A percentile compares a stretch with the other conserved stretches of the same genome.
Conservation (phyloP, 2,888 invertebrate species). For the Zaprionus obscuricornis region DNA sequence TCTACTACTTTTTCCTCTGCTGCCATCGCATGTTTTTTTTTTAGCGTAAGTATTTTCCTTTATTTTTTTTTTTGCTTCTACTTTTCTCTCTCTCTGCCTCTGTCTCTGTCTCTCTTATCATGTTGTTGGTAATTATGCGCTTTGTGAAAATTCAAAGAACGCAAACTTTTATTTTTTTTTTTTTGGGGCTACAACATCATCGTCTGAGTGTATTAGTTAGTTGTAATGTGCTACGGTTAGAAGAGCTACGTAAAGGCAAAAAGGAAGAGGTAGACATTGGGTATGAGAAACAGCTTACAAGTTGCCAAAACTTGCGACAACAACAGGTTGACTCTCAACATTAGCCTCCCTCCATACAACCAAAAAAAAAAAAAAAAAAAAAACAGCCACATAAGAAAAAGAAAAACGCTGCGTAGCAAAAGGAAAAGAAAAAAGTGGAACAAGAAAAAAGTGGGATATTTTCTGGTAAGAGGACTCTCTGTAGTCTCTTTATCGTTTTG, state of each 20-base stretch:
- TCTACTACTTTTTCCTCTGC: slow-evolving; percentile 9
- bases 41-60: slow-evolving; percentile 1
- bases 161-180: slow-evolving; percentile 66
- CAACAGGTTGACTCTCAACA: slow-evolving; percentile 44
- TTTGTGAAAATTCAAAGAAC: slow-evolving; percentile 67
- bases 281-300: slow-evolving; percentile 46
- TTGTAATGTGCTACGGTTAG: slow-evolving; percentile 69
- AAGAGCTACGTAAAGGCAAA: slow-evolving; percentile 1
- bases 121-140: slow-evolving; percentile 76
- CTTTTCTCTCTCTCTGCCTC: neutral
- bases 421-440: too few species aligned
- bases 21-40: slow-evolving; percentile 12
- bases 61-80: slow-evolving; percentile 7
- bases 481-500: slow-evolving; percentile 14
- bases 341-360: slow-evolving; percentile 19
- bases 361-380: neutral
- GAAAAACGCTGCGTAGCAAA: too few species aligned
- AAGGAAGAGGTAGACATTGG: too few species aligned
- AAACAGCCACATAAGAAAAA: too few species aligned
- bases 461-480: too few species aligned
- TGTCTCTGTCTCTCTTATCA: slow-evolving; percentile 43
- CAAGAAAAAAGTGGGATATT: too few species aligned
- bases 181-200: slow-evolving; percentile 62
- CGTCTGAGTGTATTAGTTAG: slow-evolving; percentile 72
- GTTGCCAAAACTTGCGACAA: slow-evolving; percentile 68